These are phyloP conservation scores for Orthosia gracilis DNA, from an alignment of 2,888 invertebrate species.

Conservation along the genomic window DNA sequence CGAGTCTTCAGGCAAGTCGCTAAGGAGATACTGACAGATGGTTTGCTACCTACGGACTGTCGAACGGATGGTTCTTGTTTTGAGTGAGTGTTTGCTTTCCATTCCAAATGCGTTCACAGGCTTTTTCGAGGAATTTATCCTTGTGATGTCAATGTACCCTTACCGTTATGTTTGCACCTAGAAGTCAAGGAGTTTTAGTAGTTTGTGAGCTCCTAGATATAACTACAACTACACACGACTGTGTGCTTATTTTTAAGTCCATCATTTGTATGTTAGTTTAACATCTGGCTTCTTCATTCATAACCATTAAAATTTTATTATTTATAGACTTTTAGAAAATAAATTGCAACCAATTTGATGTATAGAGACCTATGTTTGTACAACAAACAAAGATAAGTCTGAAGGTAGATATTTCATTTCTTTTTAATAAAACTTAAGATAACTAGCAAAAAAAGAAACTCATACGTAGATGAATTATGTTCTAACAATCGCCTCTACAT, in stretches of 20 bases:
- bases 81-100: constrained; percentile 41
- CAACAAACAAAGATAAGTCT: no score
- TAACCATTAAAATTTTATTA: neutral
- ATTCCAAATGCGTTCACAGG: constrained; percentile 14
- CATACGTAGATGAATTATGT: neutral
- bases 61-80: constrained; percentile 18
- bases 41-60: neutral
- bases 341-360: neutral
- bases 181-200: constrained; percentile 8
- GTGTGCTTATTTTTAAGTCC: neutral
- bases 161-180: constrained; percentile 16
- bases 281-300: neutral
- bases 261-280: neutral
- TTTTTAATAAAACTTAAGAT: neutral
- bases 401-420: no score
- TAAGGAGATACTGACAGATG: neutral
- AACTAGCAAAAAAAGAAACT: constrained; percentile 5
- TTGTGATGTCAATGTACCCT: constrained; percentile 6
- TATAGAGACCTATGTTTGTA: neutral
- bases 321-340: neutral
- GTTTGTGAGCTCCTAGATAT: neutral
- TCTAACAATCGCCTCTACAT: neutral
- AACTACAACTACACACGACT: neutral
- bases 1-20: no score
- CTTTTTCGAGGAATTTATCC: constrained; percentile 26